Percentiles rank a stretch among this genome's conserved stretches.
Conservation (phyloP, 2,888 invertebrate species). For the Noctua comes region DNA sequence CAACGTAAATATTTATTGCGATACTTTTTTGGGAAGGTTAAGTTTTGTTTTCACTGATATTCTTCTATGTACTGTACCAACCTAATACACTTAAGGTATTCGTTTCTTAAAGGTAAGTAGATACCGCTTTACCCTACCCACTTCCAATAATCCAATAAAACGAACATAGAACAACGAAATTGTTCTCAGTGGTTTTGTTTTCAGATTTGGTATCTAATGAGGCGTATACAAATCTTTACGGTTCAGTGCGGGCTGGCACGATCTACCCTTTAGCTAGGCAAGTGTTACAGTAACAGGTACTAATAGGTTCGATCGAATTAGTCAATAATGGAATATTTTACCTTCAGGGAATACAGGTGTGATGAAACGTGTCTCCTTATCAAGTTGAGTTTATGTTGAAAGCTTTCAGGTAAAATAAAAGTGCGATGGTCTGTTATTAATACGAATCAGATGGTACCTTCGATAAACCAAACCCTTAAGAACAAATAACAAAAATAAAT, state of each 20-base stretch:
- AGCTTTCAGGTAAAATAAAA: conserved; percentile 1
- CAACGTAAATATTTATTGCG: not conserved
- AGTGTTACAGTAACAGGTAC: conserved; percentile 38
- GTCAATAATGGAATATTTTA: conserved; percentile 4
- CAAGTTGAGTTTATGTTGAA: not conserved
- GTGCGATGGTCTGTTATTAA: not conserved
- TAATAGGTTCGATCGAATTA: conserved; percentile 34
- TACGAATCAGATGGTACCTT: not conserved
- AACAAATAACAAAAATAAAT: conserved; percentile 28
- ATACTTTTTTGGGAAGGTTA: not conserved
- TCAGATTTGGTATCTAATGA: conserved; percentile 58
- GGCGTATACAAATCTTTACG: conserved; percentile 59
- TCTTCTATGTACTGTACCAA: not conserved
- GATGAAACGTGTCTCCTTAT: not conserved
- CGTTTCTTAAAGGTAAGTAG: conserved; percentile 37
- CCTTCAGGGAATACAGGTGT: not conserved
- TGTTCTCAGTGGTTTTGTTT: conserved; percentile 52
- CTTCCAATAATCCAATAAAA: conserved; percentile 54
- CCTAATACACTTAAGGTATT: conserved; percentile 45
- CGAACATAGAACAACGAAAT: conserved; percentile 36
- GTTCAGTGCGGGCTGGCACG: conserved; percentile 59
- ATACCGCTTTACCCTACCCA: conserved; percentile 18
- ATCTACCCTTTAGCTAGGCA: conserved; percentile 54
- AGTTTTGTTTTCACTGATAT: not conserved
- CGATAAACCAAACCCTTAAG: conserved; percentile 11